Percentiles rank a stretch among this genome's conserved stretches.
Evolutionary conservation across 1,140 invertebrate species (phyloP).

Genomic region (Saccostrea glomerata): DNA sequence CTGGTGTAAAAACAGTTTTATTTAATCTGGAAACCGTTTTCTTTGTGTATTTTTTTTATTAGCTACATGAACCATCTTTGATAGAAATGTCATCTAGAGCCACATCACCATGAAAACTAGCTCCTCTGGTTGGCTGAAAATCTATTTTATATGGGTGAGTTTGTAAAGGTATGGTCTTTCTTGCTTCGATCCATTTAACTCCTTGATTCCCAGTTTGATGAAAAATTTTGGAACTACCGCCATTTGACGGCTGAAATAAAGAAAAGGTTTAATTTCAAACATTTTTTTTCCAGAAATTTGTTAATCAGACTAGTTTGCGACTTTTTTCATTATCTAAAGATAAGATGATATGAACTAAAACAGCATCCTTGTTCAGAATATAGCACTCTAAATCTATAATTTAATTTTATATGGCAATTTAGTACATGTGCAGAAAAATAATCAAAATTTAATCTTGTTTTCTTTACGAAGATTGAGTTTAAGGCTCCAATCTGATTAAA

Average conservation of each 20-base stretch:
- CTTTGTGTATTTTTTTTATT: neutral
- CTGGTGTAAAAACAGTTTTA: neutral
- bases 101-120: neutral
- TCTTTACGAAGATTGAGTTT: too few species aligned
- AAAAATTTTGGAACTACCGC: neutral
- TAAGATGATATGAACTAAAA: too few species aligned
- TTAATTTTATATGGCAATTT: too few species aligned
- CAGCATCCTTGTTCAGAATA: too few species aligned
- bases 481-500: too few species aligned
- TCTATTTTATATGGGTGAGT: neutral
- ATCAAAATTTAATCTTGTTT: too few species aligned
- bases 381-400: too few species aligned
- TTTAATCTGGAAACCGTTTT: neutral
- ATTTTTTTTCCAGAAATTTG: too few species aligned
- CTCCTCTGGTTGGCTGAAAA: neutral
- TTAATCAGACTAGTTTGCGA: too few species aligned
- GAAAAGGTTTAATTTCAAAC: too few species aligned
- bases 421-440: too few species aligned
- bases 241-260: neutral
- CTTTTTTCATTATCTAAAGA: too few species aligned
- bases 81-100: constrained; percentile 23
- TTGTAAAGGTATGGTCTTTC: neutral
- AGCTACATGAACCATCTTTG: neutral
- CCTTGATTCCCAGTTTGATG: constrained; percentile 13
- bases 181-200: neutral